Evolutionary conservation across 2,113 vertebrate species (phyloP).

Genomic region (Neotragus moschatus): DNA sequence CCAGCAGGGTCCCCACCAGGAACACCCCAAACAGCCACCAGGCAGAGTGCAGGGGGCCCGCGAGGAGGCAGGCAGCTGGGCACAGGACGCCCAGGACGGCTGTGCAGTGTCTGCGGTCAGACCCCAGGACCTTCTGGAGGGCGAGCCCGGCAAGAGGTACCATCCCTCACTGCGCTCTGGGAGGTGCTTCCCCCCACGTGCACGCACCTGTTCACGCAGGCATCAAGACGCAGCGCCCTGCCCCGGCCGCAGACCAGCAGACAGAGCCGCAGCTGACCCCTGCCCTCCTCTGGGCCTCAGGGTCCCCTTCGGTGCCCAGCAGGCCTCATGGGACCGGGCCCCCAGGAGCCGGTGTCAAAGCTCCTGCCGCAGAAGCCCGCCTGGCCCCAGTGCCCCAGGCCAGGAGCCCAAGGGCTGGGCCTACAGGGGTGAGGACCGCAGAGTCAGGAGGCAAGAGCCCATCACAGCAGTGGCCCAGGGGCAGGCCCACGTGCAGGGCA

Average conservation of each 20-base stretch:
- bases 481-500: accelerated
- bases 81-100: accelerated
- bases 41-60: accelerated
- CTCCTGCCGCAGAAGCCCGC: background rate
- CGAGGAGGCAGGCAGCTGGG: background rate
- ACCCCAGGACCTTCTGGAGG: background rate
- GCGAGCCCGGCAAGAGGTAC: accelerated
- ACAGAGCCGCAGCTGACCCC: accelerated
- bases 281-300: background rate
- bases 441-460: background rate
- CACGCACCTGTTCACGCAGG: accelerated
- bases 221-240: accelerated
- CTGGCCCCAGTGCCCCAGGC: background rate
- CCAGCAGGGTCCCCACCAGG: background rate
- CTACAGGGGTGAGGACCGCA: accelerated
- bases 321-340: background rate
- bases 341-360: background rate
- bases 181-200: background rate
- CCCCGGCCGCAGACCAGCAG: accelerated
- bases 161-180: no score
- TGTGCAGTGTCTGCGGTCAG: background rate
- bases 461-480: background rate
- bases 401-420: background rate
- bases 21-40: background rate
- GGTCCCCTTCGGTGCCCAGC: no score